These are phyloP conservation scores for Rhimphoctona megacephalus DNA, from an alignment of 2,888 invertebrate genomes.

Conservation along the genomic window DNA sequence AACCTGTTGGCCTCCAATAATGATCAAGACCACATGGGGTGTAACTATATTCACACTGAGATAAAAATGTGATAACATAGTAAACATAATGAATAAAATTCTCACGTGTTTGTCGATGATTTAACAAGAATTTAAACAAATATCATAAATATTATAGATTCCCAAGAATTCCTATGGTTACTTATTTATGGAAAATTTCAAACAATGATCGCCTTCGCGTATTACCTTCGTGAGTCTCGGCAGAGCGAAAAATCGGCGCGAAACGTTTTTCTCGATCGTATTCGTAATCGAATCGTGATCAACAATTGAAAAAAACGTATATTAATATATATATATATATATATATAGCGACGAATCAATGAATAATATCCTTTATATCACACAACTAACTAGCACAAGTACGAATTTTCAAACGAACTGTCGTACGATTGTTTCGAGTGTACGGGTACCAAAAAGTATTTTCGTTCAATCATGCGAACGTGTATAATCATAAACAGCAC, in stretches of 20 bases:
- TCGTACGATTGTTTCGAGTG: neutral
- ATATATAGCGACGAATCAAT: neutral
- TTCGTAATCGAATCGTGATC: neutral
- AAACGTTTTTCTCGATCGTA: neutral
- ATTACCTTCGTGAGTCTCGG: conserved; percentile 32
- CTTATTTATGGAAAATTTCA: neutral
- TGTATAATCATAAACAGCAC: neutral
- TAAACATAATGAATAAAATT: neutral
- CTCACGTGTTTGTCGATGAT: neutral
- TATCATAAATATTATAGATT: neutral
- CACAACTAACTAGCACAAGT: neutral
- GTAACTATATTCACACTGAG: neutral
- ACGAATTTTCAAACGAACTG: neutral
- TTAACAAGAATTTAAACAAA: neutral
- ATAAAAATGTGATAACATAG: neutral
- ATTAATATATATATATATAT: neutral
- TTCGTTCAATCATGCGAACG: conserved; percentile 1
- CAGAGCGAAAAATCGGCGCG: conserved; percentile 19
- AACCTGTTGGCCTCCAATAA: neutral
- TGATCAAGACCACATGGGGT: neutral
- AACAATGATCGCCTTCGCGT: neutral
- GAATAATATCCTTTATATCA: neutral
- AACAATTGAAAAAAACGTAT: neutral
- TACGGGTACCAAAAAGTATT: neutral
- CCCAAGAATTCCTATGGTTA: too few relatives aligned